These are phyloP conservation scores for Oscheius onirici DNA, from an alignment of 2,888 invertebrate species.

Conservation along the genomic window DNA sequence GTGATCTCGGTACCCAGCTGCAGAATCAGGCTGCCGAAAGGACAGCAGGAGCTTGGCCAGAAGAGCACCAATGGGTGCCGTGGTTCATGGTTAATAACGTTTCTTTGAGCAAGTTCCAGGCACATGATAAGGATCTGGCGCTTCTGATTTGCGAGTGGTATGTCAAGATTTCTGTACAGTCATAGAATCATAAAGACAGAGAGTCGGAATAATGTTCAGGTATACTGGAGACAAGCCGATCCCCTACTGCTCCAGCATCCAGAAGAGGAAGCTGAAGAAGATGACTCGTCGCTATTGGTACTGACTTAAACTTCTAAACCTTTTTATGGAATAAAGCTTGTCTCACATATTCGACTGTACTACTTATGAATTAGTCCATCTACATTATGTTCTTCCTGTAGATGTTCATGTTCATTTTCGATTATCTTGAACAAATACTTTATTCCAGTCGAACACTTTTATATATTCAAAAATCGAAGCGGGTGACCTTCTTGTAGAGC, in stretches of 20 bases:
- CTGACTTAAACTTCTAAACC: too few relatives aligned
- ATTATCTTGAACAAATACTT: too few relatives aligned
- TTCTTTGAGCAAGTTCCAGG: slow-evolving; percentile 48
- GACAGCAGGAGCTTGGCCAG: slow-evolving; percentile 56
- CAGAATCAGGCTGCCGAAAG: slow-evolving; percentile 57
- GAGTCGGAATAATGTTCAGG: slow-evolving; percentile 21
- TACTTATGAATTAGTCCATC: too few relatives aligned
- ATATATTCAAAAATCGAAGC: background rate
- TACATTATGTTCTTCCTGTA: too few relatives aligned
- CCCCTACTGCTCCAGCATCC: slow-evolving; percentile 21
- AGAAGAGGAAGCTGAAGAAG: too few relatives aligned
- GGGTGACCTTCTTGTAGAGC: background rate
- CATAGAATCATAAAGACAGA: too few relatives aligned
- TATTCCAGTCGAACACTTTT: too few relatives aligned
- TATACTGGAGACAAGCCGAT: slow-evolving; percentile 48
- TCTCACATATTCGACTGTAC: too few relatives aligned
- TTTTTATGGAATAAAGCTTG: too few relatives aligned
- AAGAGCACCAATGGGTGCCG: slow-evolving; percentile 60
- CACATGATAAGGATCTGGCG: slow-evolving; percentile 45
- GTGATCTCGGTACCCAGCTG: slow-evolving; percentile 54
- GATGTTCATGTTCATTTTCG: too few relatives aligned
- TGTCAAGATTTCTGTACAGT: too few relatives aligned
- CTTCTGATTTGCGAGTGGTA: slow-evolving; percentile 56
- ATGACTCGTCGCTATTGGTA: too few relatives aligned
- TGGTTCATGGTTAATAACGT: slow-evolving; percentile 65